These are phyloP conservation scores for Procavia capensis DNA, from an alignment of 2,113 vertebrate species.

Conservation along the genomic window DNA sequence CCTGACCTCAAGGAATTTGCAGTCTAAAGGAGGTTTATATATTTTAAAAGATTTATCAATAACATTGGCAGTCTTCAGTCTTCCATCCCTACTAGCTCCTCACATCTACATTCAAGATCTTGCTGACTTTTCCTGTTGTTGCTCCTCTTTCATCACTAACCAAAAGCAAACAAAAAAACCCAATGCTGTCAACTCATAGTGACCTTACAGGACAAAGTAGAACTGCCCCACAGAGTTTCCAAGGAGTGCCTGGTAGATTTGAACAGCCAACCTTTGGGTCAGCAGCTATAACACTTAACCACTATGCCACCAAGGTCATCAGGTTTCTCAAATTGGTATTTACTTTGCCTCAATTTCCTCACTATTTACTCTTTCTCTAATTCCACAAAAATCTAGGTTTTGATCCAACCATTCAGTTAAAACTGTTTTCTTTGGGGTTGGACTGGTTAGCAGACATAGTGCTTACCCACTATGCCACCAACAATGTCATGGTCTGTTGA, in stretches of 20 bases:
- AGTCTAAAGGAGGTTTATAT: neutral
- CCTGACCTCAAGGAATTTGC: neutral
- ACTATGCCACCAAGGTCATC: too few species aligned
- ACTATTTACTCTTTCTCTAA: neutral
- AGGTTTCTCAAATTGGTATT: neutral
- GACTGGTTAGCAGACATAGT: too few species aligned
- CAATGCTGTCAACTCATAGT: too few species aligned
- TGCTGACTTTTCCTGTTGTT: neutral
- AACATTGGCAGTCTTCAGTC: neutral
- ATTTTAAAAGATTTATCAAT: neutral
- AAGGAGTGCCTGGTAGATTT: too few species aligned
- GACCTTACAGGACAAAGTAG: too few species aligned
- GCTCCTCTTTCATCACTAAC: neutral
- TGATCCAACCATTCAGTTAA: slow-evolving; percentile 5
- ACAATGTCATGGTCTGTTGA: too few species aligned
- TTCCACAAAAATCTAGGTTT: slow-evolving; percentile 26
- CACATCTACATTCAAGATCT: neutral
- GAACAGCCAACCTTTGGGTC: too few species aligned
- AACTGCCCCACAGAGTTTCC: too few species aligned
- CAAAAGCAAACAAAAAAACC: too few species aligned
- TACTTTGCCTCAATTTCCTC: neutral
- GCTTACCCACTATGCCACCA: too few species aligned
- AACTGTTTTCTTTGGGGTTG: neutral
- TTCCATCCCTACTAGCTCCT: neutral
- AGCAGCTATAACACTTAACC: too few species aligned